Conservation (phyloP, 1,140 invertebrate species). For the Aculops lycopersici region DNA sequence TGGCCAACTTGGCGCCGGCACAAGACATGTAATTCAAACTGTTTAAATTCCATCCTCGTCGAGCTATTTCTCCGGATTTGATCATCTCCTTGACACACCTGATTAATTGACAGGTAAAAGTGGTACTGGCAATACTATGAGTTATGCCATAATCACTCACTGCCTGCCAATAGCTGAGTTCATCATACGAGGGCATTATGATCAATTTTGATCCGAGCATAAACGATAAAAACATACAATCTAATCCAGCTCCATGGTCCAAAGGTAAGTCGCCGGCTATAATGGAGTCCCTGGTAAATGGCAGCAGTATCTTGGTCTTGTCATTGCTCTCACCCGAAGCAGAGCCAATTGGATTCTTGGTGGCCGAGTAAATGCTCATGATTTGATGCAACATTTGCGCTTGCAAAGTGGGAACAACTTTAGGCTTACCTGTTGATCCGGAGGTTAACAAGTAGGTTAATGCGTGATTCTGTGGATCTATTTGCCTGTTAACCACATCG, state of each 20-base stretch:
- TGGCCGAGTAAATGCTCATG: too few relatives aligned
- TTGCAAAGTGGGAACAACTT: background rate
- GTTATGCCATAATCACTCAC: background rate
- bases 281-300: too few relatives aligned
- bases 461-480: background rate
- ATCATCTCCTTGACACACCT: too few relatives aligned
- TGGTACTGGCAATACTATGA: background rate
- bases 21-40: background rate
- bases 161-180: background rate
- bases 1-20: background rate
- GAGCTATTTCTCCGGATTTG: background rate
- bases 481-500: background rate
- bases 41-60: background rate
- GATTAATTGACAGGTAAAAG: background rate
- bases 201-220: background rate
- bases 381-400: background rate
- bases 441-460: background rate
- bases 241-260: background rate
- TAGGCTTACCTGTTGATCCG: background rate
- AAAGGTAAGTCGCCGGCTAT: background rate
- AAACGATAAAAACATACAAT: background rate
- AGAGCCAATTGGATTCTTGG: background rate
- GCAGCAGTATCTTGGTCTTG: too few relatives aligned
- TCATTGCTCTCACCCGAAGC: background rate
- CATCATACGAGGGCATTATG: background rate